Evolutionary conservation across 1,140 invertebrate species (phyloP).

Genomic region (Anoplolepis gracilipes): DNA sequence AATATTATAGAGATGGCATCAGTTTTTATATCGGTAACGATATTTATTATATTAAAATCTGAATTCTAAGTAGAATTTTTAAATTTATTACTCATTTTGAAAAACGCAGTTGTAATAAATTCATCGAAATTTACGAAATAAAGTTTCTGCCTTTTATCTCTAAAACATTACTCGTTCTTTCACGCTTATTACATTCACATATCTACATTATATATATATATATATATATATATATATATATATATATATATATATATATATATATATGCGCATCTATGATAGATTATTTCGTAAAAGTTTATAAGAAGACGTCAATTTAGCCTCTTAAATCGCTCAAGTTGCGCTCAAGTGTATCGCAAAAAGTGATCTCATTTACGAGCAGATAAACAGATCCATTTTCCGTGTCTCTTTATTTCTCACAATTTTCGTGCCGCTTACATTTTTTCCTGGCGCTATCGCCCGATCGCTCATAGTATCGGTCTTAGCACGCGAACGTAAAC

Average conservation of each 20-base stretch:
- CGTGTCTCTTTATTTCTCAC: slow-evolving; percentile 57
- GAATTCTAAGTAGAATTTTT: too few species aligned
- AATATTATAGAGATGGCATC: too few species aligned
- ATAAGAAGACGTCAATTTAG: neutral
- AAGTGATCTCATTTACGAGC: neutral
- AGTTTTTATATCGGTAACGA: neutral
- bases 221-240: too few species aligned
- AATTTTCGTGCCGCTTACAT: slow-evolving; percentile 61
- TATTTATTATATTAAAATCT: neutral
- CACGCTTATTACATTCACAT: neutral
- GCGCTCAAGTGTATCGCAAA: slow-evolving; percentile 2
- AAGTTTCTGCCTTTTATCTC: too few species aligned
- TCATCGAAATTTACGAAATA: neutral
- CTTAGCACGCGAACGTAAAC: slow-evolving; percentile 59
- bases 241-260: too few species aligned
- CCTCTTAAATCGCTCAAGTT: neutral
- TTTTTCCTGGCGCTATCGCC: slow-evolving; percentile 58
- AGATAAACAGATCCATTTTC: slow-evolving; percentile 22
- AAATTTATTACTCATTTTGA: neutral
- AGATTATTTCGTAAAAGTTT: neutral
- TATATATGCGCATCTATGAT: neutral
- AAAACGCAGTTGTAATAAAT: neutral
- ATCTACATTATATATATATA: too few species aligned
- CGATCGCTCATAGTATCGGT: slow-evolving; percentile 43
- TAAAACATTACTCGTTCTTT: too few species aligned